A percentile compares a stretch with the other conserved stretches of the same genome.
phyloP scores from a whole-genome alignment of 2,113 vertebrate genomes.

The Hirundichthys speculiger region DNA sequence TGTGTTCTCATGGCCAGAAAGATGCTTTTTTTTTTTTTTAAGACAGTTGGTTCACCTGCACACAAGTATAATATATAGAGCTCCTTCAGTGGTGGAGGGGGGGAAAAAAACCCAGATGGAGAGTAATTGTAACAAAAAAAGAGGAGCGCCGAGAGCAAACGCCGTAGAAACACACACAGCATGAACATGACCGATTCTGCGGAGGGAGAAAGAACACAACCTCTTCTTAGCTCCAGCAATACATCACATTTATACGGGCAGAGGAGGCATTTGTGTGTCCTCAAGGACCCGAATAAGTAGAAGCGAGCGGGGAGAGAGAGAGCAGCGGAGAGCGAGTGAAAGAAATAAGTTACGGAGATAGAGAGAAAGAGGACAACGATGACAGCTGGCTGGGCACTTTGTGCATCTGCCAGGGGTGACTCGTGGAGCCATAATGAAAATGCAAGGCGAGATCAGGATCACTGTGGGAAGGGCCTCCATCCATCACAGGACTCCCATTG shows the following conservation, averaged over 20 bases:
- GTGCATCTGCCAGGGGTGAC: constrained; percentile 71
- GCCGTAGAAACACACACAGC: constrained; percentile 10
- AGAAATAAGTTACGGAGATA: constrained; percentile 49
- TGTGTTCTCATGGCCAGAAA: constrained; percentile 48
- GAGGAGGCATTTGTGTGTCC: constrained; percentile 54
- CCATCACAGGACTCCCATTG: constrained; percentile 70
- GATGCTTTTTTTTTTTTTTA: constrained; percentile 1
- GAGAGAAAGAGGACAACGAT: constrained; percentile 52
- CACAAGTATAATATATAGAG: constrained; percentile 18
- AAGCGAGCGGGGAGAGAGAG: constrained; percentile 33
- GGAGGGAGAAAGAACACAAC: constrained; percentile 35
- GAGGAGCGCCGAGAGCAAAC: constrained; percentile 16
- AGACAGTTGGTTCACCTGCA: constrained; percentile 25
- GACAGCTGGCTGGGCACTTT: constrained; percentile 71
- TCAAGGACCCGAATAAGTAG: constrained; percentile 46
- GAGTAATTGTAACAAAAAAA: constrained; percentile 27
- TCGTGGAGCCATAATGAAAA: constrained; percentile 72
- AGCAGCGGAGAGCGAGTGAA: constrained; percentile 17
- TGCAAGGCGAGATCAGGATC: constrained; percentile 75
- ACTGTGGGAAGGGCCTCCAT: constrained; percentile 66
- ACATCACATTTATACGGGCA: constrained; percentile 57
- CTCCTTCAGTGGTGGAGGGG: constrained; percentile 5
- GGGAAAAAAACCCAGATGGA: constrained; percentile 5
- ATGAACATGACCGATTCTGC: constrained; percentile 53
- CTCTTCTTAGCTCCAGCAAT: constrained; percentile 36